A percentile compares a stretch with the other conserved stretches of the same genome.
These are phyloP conservation scores for Aelia acuminata DNA, from an alignment of 2,888 invertebrate genomes.

Conservation along the genomic window DNA sequence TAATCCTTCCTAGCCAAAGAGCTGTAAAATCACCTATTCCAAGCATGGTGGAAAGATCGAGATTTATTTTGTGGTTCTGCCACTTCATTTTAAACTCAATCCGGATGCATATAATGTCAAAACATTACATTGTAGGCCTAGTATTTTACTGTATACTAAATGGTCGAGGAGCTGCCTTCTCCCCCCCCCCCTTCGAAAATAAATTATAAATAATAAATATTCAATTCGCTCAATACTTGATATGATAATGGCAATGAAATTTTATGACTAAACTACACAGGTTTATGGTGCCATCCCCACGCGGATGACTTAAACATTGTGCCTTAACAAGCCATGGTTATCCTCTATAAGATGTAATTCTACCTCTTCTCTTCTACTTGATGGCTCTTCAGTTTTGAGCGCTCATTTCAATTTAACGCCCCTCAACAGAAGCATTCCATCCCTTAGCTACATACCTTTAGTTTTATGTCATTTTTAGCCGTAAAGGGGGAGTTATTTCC, in stretches of 20 bases:
- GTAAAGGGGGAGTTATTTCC: not conserved
- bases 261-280: not conserved
- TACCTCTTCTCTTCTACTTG: too few relatives aligned
- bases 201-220: not conserved
- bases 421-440: not conserved
- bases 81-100: too few relatives aligned
- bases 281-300: not conserved
- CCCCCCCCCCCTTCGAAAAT: too few relatives aligned
- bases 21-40: too few relatives aligned
- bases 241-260: not conserved
- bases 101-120: too few relatives aligned
- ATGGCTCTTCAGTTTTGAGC: slow-evolving; percentile 10
- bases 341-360: not conserved
- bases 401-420: slow-evolving; percentile 10
- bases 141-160: too few relatives aligned
- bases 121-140: too few relatives aligned
- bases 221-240: not conserved
- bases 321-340: not conserved
- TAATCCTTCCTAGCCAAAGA: too few relatives aligned
- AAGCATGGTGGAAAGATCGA: too few relatives aligned
- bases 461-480: slow-evolving; percentile 10
- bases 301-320: not conserved
- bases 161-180: too few relatives aligned
- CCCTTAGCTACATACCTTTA: not conserved
- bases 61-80: too few relatives aligned